Percentiles rank a stretch among this genome's conserved stretches.
phyloP scores from a whole-genome alignment of 1,140 invertebrate species.

The Drosophila gunungcola region DNA sequence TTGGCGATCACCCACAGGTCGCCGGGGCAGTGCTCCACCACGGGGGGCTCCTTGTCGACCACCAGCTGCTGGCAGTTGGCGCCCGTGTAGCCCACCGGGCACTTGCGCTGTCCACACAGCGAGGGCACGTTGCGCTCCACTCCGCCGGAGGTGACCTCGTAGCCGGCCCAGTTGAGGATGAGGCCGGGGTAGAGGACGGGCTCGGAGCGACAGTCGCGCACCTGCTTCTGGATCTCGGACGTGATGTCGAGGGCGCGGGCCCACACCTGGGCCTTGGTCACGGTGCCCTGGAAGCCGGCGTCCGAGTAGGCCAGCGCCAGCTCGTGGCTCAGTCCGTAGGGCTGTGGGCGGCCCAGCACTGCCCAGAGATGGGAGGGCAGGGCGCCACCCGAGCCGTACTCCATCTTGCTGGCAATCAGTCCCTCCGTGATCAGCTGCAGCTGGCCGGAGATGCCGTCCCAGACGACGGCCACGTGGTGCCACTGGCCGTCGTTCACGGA shows the following conservation, averaged over 20 bases:
- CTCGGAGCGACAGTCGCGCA: constrained; percentile 95
- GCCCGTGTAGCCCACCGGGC: constrained; percentile 93
- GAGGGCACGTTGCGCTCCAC: constrained; percentile 96
- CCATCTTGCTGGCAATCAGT: constrained; percentile 94
- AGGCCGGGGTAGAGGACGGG: constrained; percentile 95
- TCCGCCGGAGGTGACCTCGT: constrained; percentile 94
- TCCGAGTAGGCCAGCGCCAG: constrained; percentile 91
- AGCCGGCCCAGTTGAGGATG: constrained; percentile 96
- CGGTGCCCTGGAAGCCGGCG: constrained; percentile 96
- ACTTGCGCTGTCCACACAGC: constrained; percentile 94
- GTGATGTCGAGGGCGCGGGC: constrained; percentile 94
- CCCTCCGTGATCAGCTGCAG: constrained; percentile 96
- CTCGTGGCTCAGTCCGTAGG: constrained; percentile 86
- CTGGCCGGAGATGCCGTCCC: constrained; percentile 94
- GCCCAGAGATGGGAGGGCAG: constrained; percentile 95
- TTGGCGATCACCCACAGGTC: constrained; percentile 97
- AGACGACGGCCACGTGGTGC: constrained; percentile 97
- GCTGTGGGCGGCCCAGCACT: constrained; percentile 94
- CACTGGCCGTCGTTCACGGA: constrained; percentile 98
- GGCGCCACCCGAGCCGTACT: constrained; percentile 92
- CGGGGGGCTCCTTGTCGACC: constrained; percentile 94
- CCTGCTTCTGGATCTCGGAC: constrained; percentile 96
- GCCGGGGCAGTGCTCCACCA: constrained; percentile 95
- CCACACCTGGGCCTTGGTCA: constrained; percentile 98
- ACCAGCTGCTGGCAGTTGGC: constrained; percentile 93